These are phyloP conservation scores for Volucella inanis DNA, from an alignment of 2,888 invertebrate genomes.

Conservation along the genomic window DNA sequence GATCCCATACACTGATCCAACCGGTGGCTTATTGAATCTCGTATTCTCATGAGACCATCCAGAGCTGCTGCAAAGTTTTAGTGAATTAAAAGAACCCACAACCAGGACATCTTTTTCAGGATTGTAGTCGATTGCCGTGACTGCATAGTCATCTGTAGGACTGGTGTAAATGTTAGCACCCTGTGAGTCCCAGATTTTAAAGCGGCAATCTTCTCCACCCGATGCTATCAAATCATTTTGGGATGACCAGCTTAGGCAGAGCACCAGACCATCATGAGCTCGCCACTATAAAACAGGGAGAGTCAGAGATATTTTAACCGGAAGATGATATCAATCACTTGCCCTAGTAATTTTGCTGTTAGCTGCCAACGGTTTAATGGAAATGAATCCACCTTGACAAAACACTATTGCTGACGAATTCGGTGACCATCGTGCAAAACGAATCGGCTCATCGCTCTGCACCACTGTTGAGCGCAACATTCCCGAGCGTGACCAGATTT, in stretches of 20 bases:
- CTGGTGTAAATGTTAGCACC: conserved; percentile 95
- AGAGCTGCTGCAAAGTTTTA: conserved; percentile 95
- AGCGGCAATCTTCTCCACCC: conserved; percentile 96
- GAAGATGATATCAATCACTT: conserved; percentile 61
- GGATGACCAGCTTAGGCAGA: conserved; percentile 97
- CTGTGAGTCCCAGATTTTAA: conserved; percentile 94
- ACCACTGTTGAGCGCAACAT: conserved; percentile 95
- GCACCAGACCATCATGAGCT: conserved; percentile 96
- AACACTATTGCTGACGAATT: conserved; percentile 88
- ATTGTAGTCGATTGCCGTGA: conserved; percentile 95
- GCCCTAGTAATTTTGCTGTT: conserved; percentile 89
- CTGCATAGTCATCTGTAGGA: conserved; percentile 93
- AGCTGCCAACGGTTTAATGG: conserved; percentile 89
- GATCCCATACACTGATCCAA: conserved; percentile 94
- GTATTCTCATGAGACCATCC: conserved; percentile 93
- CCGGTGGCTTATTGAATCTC: conserved; percentile 92
- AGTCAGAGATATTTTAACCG: not conserved
- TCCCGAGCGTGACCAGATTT: conserved; percentile 98
- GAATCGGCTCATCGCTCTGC: conserved; percentile 92
- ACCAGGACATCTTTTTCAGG: conserved; percentile 95
- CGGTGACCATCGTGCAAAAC: conserved; percentile 93
- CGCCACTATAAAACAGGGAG: conserved; percentile 89
- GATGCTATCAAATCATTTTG: conserved; percentile 95
- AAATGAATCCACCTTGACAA: conserved; percentile 87
- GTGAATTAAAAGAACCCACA: conserved; percentile 95